Conservation (phyloP, 2,888 invertebrate species). For the Trachelus iudaicus region DNA sequence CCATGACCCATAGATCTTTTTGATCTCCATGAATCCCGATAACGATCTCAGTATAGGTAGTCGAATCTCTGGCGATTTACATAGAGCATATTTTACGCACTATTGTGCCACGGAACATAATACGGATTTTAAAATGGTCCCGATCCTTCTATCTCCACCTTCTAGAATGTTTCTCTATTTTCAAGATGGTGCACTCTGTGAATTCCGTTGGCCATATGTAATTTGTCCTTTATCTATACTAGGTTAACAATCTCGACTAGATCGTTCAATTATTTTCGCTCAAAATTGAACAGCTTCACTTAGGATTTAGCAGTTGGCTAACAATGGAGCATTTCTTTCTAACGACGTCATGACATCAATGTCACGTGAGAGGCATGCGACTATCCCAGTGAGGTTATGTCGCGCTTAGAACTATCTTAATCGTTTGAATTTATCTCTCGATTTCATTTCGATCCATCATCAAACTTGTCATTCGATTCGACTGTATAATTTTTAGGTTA, state of each 20-base stretch:
- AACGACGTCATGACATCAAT: slow-evolving; percentile 19
- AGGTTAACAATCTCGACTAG: background rate
- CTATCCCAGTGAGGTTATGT: slow-evolving; percentile 10
- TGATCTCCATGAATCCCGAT: background rate
- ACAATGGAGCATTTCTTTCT: slow-evolving; percentile 19
- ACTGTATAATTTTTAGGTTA: background rate
- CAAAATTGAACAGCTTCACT: too few relatives aligned
- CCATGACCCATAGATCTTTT: background rate
- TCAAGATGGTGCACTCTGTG: background rate
- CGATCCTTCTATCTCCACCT: background rate
- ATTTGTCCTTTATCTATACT: background rate
- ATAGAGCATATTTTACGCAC: background rate
- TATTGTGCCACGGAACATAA: background rate
- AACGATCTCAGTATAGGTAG: background rate
- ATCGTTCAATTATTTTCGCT: background rate
- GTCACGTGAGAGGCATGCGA: slow-evolving; percentile 19
- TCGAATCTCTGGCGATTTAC: background rate
- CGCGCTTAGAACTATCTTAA: background rate
- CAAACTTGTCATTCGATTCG: background rate
- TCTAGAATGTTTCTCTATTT: background rate
- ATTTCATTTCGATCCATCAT: background rate
- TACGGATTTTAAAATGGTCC: background rate
- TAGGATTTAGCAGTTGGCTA: background rate
- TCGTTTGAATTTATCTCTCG: background rate
- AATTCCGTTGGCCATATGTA: background rate